Percentiles rank a stretch among this genome's conserved stretches.
Evolutionary conservation across 2,797 vertebrate species (phyloP).

Genomic region (Aldrovandia affinis): DNA sequence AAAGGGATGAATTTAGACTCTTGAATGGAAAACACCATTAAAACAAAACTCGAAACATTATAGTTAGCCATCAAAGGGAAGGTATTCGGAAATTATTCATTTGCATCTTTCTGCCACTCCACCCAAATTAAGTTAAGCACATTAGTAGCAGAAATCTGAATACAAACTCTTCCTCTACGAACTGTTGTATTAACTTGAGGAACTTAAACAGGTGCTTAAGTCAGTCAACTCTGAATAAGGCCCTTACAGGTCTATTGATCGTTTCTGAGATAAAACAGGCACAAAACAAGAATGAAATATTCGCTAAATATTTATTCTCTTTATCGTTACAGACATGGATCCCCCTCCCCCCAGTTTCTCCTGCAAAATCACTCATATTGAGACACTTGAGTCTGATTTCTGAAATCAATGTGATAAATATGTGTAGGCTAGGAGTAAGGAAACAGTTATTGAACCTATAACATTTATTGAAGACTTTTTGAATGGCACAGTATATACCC

Average conservation of each 20-base stretch:
- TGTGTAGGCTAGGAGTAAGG: conserved; percentile 57
- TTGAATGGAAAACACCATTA: too few relatives aligned
- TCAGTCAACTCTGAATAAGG: conserved; percentile 27
- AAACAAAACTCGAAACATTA: too few relatives aligned
- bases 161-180: too few relatives aligned
- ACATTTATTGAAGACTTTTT: not conserved
- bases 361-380: not conserved
- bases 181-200: too few relatives aligned
- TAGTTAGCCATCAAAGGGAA: too few relatives aligned
- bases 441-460: conserved; percentile 68
- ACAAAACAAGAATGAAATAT: conserved; percentile 59
- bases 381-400: not conserved
- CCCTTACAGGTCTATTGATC: conserved; percentile 43
- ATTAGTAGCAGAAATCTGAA: too few relatives aligned
- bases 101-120: too few relatives aligned
- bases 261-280: conserved; percentile 40
- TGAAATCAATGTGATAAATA: conserved; percentile 51
- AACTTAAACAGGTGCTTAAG: too few relatives aligned
- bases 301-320: conserved; percentile 52
- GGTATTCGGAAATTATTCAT: too few relatives aligned
- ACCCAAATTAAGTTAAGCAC: too few relatives aligned
- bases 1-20: too few relatives aligned
- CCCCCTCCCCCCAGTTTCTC: not conserved
- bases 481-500: not conserved
- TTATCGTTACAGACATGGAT: conserved; percentile 52